phyloP scores from a whole-genome alignment of 1,140 invertebrate genomes.

The Mya arenaria region DNA sequence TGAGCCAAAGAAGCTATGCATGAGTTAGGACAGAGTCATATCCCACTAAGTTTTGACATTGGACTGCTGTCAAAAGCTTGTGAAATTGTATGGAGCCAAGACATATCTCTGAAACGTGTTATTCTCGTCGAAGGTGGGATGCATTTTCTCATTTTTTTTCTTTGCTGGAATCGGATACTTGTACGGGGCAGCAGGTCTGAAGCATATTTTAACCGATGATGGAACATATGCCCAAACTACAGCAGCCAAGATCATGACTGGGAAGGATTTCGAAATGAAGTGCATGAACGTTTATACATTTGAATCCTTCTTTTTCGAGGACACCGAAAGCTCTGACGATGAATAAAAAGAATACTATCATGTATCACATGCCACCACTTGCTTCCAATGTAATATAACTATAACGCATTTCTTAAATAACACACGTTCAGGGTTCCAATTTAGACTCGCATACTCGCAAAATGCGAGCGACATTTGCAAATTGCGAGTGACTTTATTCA shows the following conservation, averaged over 20 bases:
- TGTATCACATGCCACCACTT: too few relatives aligned
- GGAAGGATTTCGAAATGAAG: conserved; percentile 51
- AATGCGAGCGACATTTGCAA: too few relatives aligned
- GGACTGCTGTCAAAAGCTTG: conserved; percentile 13
- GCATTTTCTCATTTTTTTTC: conserved; percentile 30
- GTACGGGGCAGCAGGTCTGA: conserved; percentile 22
- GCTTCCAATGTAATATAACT: too few relatives aligned
- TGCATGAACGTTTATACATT: too few relatives aligned
- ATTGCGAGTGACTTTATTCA: too few relatives aligned
- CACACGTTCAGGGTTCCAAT: too few relatives aligned
- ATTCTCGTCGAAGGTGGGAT: conserved; percentile 44
- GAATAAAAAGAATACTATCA: too few relatives aligned
- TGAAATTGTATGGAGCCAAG: conserved; percentile 16
- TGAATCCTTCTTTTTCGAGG: too few relatives aligned
- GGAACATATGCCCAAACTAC: conserved; percentile 12
- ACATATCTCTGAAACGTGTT: conserved; percentile 1
- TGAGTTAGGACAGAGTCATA: not conserved
- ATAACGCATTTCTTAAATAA: too few relatives aligned
- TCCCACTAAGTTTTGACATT: conserved; percentile 29
- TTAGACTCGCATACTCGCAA: too few relatives aligned
- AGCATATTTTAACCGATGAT: not conserved
- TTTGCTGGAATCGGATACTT: conserved; percentile 1
- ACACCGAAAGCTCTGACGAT: too few relatives aligned
- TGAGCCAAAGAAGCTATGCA: conserved; percentile 18
- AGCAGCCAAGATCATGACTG: not conserved